These are phyloP conservation scores for Chaitophorus viminalis DNA, from an alignment of 2,888 invertebrate genomes.

Conservation along the genomic window DNA sequence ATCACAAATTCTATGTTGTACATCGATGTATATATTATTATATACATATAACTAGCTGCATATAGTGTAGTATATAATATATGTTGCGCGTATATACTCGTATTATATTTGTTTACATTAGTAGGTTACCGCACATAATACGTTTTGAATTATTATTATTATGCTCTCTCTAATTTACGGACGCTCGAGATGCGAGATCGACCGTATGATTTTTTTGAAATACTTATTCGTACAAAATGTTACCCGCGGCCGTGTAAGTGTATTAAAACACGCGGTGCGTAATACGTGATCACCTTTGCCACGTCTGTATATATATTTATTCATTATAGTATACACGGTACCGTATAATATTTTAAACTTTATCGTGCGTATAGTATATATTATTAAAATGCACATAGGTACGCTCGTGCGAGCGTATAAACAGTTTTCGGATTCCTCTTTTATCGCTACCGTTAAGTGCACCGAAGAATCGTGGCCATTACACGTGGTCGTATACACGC, in stretches of 20 bases:
- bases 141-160: background rate
- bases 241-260: background rate
- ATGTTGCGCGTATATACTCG: too few relatives aligned
- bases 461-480: background rate
- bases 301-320: background rate
- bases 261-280: background rate
- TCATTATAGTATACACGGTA: background rate
- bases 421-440: slow-evolving; percentile 27
- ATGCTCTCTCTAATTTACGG: background rate
- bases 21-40: too few relatives aligned
- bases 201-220: background rate
- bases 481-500: background rate
- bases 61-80: too few relatives aligned
- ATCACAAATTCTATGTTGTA: background rate
- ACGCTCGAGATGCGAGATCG: background rate
- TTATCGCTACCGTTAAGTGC: slow-evolving; percentile 21
- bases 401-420: background rate
- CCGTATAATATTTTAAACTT: background rate
- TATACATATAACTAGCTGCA: too few relatives aligned
- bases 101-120: background rate
- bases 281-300: background rate
- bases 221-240: background rate
- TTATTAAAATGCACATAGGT: background rate
- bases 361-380: background rate
- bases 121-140: background rate